Percentiles rank a stretch among this genome's conserved stretches.
These are phyloP conservation scores for Microcebus lehilahytsara DNA, from an alignment of 2,113 vertebrate species.

Conservation along the genomic window DNA sequence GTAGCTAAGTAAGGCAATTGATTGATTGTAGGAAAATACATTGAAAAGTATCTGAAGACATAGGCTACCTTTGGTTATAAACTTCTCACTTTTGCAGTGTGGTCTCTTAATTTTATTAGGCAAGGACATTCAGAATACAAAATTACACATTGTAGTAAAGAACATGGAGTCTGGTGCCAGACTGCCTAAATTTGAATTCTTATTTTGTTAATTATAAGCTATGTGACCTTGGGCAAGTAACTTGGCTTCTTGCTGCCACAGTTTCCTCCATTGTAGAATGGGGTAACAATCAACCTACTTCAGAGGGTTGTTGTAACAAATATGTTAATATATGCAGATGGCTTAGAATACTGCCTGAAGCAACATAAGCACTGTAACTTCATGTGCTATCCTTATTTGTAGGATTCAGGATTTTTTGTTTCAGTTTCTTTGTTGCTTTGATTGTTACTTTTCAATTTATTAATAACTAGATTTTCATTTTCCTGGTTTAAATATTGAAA, in stretches of 20 bases:
- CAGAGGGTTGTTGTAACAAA: background rate
- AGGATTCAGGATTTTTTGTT: background rate
- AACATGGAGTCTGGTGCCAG: background rate
- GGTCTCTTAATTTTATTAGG: background rate
- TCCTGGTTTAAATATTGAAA: background rate
- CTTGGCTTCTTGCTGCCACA: background rate
- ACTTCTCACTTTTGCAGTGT: background rate
- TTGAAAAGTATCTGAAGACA: background rate
- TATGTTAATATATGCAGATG: background rate
- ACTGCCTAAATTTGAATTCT: background rate
- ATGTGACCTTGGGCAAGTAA: background rate
- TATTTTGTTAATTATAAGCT: constrained; percentile 27
- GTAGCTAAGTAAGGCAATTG: background rate
- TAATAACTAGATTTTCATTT: background rate
- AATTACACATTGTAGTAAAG: background rate
- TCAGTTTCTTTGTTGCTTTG: constrained; percentile 23
- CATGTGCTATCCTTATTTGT: constrained; percentile 23
- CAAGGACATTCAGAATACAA: constrained; percentile 21
- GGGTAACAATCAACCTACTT: background rate
- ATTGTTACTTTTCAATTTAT: constrained; percentile 6
- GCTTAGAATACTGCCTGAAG: background rate
- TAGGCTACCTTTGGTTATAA: background rate
- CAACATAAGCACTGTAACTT: background rate
- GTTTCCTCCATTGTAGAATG: background rate
- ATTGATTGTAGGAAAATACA: background rate